Conservation (phyloP, 2,797 vertebrate genomes). For the Nannoperca obscura region DNA sequence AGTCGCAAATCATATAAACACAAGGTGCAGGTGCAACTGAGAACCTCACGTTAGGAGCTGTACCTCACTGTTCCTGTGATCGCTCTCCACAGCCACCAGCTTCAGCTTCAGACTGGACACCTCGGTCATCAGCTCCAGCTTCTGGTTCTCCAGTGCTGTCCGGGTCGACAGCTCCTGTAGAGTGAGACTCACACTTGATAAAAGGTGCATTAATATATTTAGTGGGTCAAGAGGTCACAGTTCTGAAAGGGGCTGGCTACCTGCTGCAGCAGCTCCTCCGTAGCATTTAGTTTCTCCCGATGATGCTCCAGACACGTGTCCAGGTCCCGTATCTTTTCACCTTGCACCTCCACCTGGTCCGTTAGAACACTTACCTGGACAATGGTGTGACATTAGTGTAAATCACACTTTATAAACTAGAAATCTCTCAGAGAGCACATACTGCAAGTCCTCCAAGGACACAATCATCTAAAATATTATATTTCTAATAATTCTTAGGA, state of each 20-base stretch:
- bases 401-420: neutral
- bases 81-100: slow-evolving; percentile 89
- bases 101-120: slow-evolving; percentile 95
- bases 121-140: slow-evolving; percentile 95
- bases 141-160: slow-evolving; percentile 94
- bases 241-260: slow-evolving; percentile 69
- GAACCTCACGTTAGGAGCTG: neutral
- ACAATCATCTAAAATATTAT: neutral
- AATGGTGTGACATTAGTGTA: neutral
- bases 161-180: slow-evolving; percentile 92
- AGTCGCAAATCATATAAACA: slow-evolving; percentile 22
- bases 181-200: neutral
- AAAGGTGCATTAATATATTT: neutral
- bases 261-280: slow-evolving; percentile 96
- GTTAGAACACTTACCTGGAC: slow-evolving; percentile 95
- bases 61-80: slow-evolving; percentile 92
- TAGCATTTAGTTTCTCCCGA: slow-evolving; percentile 92
- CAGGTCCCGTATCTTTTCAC: slow-evolving; percentile 97
- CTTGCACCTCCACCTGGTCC: slow-evolving; percentile 98
- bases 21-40: slow-evolving; percentile 36
- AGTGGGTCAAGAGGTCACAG: too few species aligned
- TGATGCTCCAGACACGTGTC: slow-evolving; percentile 95
- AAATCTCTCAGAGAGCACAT: neutral
- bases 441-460: neutral
- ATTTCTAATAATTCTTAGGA: neutral